phyloP scores from a whole-genome alignment of 2,113 vertebrate genomes.

The Apteryx owenii region DNA sequence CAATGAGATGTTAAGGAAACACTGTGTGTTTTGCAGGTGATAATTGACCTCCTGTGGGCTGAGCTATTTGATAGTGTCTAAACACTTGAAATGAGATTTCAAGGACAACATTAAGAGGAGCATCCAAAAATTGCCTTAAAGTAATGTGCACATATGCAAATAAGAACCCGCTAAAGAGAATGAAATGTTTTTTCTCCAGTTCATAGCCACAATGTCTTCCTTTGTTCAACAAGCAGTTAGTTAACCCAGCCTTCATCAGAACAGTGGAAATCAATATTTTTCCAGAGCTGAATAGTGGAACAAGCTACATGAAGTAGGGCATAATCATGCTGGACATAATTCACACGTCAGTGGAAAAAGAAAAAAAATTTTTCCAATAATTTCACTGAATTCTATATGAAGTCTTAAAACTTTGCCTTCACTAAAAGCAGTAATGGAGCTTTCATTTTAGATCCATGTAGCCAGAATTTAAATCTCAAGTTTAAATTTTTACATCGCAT shows the following conservation, averaged over 20 bases:
- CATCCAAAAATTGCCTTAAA: background rate
- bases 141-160: background rate
- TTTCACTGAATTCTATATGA: background rate
- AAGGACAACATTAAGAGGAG: background rate
- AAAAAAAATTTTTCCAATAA: background rate
- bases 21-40: background rate
- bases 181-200: background rate
- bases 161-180: background rate
- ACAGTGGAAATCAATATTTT: background rate
- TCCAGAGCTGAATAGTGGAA: background rate
- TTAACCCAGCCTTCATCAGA: background rate
- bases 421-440: background rate
- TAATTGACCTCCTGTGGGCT: background rate
- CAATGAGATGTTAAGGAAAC: background rate
- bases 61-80: background rate
- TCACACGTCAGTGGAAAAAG: background rate
- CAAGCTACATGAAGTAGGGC: background rate
- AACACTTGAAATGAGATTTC: background rate
- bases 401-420: background rate
- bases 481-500: background rate
- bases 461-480: background rate
- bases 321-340: background rate
- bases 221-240: background rate
- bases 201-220: background rate
- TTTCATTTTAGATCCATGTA: background rate